These are phyloP conservation scores for Ctenodactylus gundi DNA, from an alignment of 2,113 vertebrate genomes.

Conservation along the genomic window DNA sequence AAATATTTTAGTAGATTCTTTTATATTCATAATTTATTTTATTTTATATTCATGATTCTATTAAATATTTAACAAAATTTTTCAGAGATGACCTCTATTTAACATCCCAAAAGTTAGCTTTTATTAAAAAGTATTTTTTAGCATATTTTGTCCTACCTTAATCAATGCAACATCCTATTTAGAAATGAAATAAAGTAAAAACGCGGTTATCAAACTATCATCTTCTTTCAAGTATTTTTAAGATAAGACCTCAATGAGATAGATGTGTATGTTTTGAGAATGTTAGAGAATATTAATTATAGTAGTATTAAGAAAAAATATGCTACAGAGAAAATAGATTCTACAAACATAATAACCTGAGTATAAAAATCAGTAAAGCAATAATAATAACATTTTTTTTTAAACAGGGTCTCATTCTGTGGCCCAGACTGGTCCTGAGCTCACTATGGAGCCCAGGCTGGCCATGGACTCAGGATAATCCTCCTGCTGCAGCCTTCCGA, in stretches of 20 bases:
- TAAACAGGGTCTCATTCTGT: too few species aligned
- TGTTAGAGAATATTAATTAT: not conserved
- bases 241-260: not conserved
- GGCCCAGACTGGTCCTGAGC: too few species aligned
- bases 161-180: not conserved
- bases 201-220: not conserved
- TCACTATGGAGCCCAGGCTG: too few species aligned
- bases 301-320: not conserved
- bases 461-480: too few species aligned
- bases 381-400: not conserved
- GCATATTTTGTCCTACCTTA: not conserved
- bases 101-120: not conserved
- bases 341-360: not conserved
- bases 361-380: not conserved
- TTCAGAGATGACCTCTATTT: too few species aligned
- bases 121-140: not conserved
- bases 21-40: too few species aligned
- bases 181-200: not conserved
- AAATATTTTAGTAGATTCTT: not conserved
- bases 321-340: not conserved
- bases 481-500: too few species aligned
- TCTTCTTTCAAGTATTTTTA: not conserved
- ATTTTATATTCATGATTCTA: not conserved
- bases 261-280: not conserved
- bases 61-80: not conserved